A percentile compares a stretch with the other conserved stretches of the same genome.
Conservation (phyloP, 37 sponge, comb jelly and placozoan species). For the Cliona cf. orientalis region DNA sequence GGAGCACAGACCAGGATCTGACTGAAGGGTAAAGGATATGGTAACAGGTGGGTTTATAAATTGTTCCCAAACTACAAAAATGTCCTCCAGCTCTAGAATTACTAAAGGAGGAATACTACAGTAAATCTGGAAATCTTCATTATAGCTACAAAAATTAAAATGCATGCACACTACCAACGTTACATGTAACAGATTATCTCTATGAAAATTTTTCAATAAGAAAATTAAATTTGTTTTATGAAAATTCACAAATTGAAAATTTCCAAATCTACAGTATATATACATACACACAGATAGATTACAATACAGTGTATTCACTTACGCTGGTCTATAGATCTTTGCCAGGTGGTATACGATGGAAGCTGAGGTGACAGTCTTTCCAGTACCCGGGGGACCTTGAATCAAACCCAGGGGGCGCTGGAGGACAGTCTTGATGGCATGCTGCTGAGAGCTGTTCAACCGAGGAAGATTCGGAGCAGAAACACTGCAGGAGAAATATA, state of each 20-base stretch:
- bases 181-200: not conserved
- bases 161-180: not conserved
- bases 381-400: constrained; percentile 97
- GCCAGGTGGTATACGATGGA: constrained; percentile 94
- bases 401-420: constrained; percentile 95
- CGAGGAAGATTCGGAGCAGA: constrained; percentile 90
- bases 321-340: constrained; percentile 59
- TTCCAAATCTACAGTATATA: not conserved
- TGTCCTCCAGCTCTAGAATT: not conserved
- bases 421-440: constrained; percentile 93
- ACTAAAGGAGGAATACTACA: not conserved
- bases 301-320: constrained; percentile 12
- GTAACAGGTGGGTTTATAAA: not conserved
- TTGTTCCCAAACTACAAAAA: not conserved
- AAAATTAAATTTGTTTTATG: not conserved
- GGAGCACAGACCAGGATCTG: constrained; percentile 99
- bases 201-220: not conserved
- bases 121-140: not conserved
- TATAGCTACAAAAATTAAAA: not conserved
- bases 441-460: constrained; percentile 92
- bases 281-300: not conserved
- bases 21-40: constrained; percentile 27
- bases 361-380: constrained; percentile 99
- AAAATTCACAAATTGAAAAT: too few species aligned
- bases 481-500: constrained; percentile 41